These are phyloP conservation scores for Panthera leo DNA, from an alignment of 2,113 vertebrate species.

Conservation along the genomic window DNA sequence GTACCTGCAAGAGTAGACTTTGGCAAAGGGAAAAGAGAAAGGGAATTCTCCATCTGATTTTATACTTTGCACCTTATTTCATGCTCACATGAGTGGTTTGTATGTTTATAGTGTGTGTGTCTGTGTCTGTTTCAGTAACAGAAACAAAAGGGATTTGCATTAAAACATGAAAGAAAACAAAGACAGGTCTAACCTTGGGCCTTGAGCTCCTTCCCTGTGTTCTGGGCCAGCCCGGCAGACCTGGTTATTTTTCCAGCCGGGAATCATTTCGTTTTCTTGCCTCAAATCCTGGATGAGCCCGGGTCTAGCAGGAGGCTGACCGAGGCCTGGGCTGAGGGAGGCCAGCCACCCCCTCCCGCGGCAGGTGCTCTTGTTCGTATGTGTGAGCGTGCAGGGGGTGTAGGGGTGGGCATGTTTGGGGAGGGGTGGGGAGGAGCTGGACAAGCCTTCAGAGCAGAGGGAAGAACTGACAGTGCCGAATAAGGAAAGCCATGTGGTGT, in stretches of 20 bases:
- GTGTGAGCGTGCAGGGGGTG: not conserved
- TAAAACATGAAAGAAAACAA: conserved; percentile 31
- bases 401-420: not conserved
- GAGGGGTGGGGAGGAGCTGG: too few species aligned
- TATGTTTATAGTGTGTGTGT: not conserved
- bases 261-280: conserved; percentile 69
- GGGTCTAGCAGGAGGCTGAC: conserved; percentile 52
- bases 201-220: conserved; percentile 20
- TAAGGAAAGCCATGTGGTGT: not conserved
- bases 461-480: not conserved
- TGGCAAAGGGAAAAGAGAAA: not conserved
- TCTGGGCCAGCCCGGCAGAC: conserved; percentile 60
- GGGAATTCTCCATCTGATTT: not conserved
- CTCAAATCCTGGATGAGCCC: conserved; percentile 45
- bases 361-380: not conserved
- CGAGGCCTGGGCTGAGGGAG: not conserved
- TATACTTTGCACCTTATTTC: not conserved
- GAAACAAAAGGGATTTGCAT: conserved; percentile 39
- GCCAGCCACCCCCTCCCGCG: not conserved
- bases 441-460: not conserved
- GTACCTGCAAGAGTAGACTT: not conserved
- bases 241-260: conserved; percentile 81
- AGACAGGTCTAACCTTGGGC: not conserved
- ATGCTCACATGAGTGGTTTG: not conserved
- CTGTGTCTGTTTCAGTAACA: not conserved